Conservation (phyloP, 2,888 invertebrate species). For the Argyresthia albistria region DNA sequence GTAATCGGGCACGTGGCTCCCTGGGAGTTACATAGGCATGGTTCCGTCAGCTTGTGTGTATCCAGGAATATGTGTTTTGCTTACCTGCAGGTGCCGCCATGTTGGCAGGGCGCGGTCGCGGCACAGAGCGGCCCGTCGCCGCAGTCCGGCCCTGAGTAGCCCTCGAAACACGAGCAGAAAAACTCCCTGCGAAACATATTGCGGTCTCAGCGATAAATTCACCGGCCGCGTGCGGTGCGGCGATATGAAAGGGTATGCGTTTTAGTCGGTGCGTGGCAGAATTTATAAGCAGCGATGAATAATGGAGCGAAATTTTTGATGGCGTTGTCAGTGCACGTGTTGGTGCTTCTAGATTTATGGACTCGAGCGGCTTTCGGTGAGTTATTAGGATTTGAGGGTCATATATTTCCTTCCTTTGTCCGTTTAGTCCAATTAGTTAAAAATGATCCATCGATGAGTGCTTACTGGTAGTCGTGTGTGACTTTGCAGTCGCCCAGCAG, state of each 20-base stretch:
- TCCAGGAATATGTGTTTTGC: constrained; percentile 9
- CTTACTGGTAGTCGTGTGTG: constrained; percentile 80
- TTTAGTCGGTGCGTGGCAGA: constrained; percentile 16
- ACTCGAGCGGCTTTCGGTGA: neutral
- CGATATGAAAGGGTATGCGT: constrained; percentile 15
- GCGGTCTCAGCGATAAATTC: constrained; percentile 16
- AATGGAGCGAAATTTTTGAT: constrained; percentile 11
- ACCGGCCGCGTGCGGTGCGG: constrained; percentile 5
- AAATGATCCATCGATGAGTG: constrained; percentile 14
- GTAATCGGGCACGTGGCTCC: too few species aligned
- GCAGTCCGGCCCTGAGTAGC: constrained; percentile 85
- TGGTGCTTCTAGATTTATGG: neutral
- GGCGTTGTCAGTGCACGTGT: constrained; percentile 8
- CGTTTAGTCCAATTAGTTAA: too few species aligned
- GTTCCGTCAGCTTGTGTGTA: too few species aligned
- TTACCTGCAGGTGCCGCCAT: constrained; percentile 90
- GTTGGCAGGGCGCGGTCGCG: constrained; percentile 73
- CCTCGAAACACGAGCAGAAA: constrained; percentile 85
- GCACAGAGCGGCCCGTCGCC: constrained; percentile 87
- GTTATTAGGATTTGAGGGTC: too few species aligned
- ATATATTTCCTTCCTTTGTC: too few species aligned
- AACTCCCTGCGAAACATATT: constrained; percentile 73
- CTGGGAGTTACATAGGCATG: too few species aligned
- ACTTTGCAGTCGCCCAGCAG: constrained; percentile 90
- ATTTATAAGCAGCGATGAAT: constrained; percentile 22